Base-by-base conservation (phyloP, 1,140 invertebrate species). In the Rhopalosiphum maidis region DNA sequence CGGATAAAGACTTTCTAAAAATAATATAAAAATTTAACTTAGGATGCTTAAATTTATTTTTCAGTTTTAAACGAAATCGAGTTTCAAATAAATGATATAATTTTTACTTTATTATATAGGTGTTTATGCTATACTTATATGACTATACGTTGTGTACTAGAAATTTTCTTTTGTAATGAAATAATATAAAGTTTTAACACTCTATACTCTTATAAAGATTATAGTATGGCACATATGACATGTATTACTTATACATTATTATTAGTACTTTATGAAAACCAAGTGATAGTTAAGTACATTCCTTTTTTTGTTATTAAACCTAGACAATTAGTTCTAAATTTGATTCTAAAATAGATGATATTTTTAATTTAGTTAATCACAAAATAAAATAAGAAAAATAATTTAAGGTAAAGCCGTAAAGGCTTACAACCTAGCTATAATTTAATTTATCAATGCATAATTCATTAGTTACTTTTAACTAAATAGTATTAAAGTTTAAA, bases 1-100 rank as follows among this genome's bases (percentile, higher is more conserved):
- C 11, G 91, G 91, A 85, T 86, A 93, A 54, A 86, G 77, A 37
- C 35, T 93, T 93, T 93, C 91, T 93, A 30, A 85, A 93, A 55
- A 91, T 48, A 82, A 48, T 37, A 77, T 60, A 60, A 15, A 60
- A 30, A 30, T 30, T 60, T 60, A 30, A 30, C 9, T 60, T 60
- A 60, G 55, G 30, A 60, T 60, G 25, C 3, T 30, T 30, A 15
- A 25, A 60, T 30, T 60, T n/a, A 77, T 77, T 77, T 30, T 77
- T 77, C n/a, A 15, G 60, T n/a, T n/a, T 77, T 6, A 18, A 77
- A 77, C 30, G 60, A 77, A n/a, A 77, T 77, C 15, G 60, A n/a
- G 15, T 77, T 68, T 35, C 30, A 18, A 77, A n/a, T n/a, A n/a
- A 77, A 77, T 18, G 6, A 18, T 77, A 77, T 85, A 43, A 43